Base-by-base conservation (phyloP, 1,140 invertebrate genomes). In the Lutraria rhynchaena region DNA sequence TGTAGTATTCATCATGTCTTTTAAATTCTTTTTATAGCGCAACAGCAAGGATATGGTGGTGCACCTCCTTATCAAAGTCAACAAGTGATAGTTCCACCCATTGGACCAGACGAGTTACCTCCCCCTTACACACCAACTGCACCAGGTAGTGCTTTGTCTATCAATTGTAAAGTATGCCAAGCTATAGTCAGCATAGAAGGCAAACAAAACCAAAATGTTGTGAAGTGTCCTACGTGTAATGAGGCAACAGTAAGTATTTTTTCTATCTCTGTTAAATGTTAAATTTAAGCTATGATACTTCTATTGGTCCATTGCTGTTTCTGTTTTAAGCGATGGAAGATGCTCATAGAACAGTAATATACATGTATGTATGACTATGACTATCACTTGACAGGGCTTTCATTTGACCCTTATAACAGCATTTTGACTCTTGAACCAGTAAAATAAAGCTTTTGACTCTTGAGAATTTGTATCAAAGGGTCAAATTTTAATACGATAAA, bases 121-220 rank as follows among this genome's bases (percentile, higher is more conserved):
- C 75, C 75, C 19, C 60, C 58, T 15, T 53, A 49, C 29, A 31
- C 61, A 27, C 24, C 44, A 29, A 17, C 41, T 7, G 58, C 61
- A 24, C 55, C 73, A 27, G 73, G 73, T 4, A 24, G 19, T 15
- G n/a, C 60, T 1, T 58, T 57, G 19, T 65, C 60, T 5, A 69
- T 67, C 46, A 78, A 78, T 46, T 78, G 75, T 57, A 78, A 78
- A 69, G 51, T 78, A 3, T 78, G 75, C 51, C 75, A 67, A 35
- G 46, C 41, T 17, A 67, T 69, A 63, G 75, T 78, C 37, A 57
- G 46, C 37, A 78, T 78, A 27, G 60, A 67, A 37, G 75, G 75
- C 5, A 78, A 78, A 44, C 75, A 78, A 41, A 51, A 78, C 41
- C 75, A 78, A 41, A 61, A 78, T 78, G 75, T 76, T 31, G 60